These are phyloP conservation scores for Leucozona laternaria DNA, from an alignment of 2,888 invertebrate species.

Conservation along the genomic window DNA sequence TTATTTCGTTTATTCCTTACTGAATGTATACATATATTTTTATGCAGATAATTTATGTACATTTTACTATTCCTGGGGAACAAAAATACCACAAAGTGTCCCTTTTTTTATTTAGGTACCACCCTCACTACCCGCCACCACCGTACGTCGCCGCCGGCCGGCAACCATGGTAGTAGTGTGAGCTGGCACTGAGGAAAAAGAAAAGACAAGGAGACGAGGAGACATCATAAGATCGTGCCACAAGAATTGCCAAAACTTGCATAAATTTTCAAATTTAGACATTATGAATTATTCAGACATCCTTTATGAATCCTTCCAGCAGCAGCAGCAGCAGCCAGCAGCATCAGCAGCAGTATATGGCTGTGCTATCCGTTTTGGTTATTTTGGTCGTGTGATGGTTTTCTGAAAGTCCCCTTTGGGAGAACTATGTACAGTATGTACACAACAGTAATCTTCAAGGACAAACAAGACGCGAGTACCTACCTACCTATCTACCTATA, in stretches of 20 bases:
- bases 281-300: conserved; percentile 74
- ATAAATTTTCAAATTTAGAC: conserved; percentile 75
- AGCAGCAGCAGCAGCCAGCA: no score
- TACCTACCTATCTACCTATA: not conserved
- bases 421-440: conserved; percentile 4
- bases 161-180: not conserved
- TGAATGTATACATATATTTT: conserved; percentile 48
- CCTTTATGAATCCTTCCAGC: conserved; percentile 68
- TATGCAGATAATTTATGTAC: conserved; percentile 71
- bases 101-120: conserved; percentile 36
- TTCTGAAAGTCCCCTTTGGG: conserved; percentile 16
- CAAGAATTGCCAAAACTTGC: conserved; percentile 63
- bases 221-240: conserved; percentile 57
- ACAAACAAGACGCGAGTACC: conserved; percentile 50
- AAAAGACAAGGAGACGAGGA: conserved; percentile 3
- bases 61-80: conserved; percentile 67
- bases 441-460: conserved; percentile 48
- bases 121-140: not conserved
- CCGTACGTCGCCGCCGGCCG: not conserved
- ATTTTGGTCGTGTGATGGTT: conserved; percentile 49
- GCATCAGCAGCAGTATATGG: not conserved
- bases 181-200: conserved; percentile 11
- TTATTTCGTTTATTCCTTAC: conserved; percentile 52
- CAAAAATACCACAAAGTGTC: conserved; percentile 56
- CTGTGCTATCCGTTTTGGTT: conserved; percentile 56